Evolutionary conservation across 2,113 vertebrate species (phyloP), one percentile per base, ranked within the genome.

Genomic region (Tragulus kanchil): DNA sequence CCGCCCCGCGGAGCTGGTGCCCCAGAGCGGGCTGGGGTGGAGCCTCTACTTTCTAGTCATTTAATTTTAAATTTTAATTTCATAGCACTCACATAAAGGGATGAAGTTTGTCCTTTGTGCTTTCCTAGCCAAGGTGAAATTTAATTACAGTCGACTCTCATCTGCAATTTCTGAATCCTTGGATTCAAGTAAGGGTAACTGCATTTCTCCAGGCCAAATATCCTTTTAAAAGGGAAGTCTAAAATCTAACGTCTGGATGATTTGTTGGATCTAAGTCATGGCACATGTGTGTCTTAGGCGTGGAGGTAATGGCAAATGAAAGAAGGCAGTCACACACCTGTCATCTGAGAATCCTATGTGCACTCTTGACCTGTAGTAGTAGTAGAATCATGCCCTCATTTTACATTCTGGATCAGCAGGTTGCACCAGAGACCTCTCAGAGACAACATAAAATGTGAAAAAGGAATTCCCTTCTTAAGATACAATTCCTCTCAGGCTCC

Each of bases 11-110:
- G 77, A 14, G 73, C 56, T 2, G 58, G 50, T 15, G 23, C n/a
- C 58, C 28, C 75, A 15, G 77, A 77, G 85, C 92, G 89, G 61
- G 83, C 36, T 2, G 36, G 8, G 2, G 31, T 19, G 5, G 58
- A 31, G 67, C 59, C n/a, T n/a, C n/a, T n/a, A n/a, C n/a, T n/a
- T n/a, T n/a, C n/a, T 56, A 65, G 59, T 86, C 15, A 64, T 23
- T 96, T 92, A 54, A 50, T 84, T 97, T 6, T 92, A 28, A 13
- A 31, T 85, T 97, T 91, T 94, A 59, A 90, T 81, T 88, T 90
- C 48, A 42, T 1, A 85, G 19, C 23, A 59, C 78, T 89, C 59
- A 69, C 48, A 56, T 67, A 59, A 87, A 92, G 58, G 54, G 56
- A 16, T 64, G 45, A 92, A 31, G 54, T 85, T 86, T 93, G 58